Conservation (phyloP, 1,140 invertebrate species). For the Drosophila willistoni region DNA sequence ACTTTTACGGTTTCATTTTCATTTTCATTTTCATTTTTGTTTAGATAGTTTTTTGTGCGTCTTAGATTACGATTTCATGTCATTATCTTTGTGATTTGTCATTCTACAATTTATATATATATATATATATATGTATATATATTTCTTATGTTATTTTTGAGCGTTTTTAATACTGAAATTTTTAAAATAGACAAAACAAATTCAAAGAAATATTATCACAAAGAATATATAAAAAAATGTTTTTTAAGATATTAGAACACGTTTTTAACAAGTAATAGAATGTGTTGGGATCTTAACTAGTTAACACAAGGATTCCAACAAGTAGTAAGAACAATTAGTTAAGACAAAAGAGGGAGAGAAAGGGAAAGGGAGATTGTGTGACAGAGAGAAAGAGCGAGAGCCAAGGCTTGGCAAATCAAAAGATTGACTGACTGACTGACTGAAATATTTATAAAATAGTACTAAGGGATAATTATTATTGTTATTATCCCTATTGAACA, state of each 20-base stretch:
- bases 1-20: constrained; percentile 8
- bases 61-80: constrained; percentile 44
- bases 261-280: not conserved
- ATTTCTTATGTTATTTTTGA: constrained; percentile 21
- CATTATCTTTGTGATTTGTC: constrained; percentile 59
- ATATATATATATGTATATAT: not conserved
- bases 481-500: not conserved
- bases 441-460: not conserved
- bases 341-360: not conserved
- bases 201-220: not conserved
- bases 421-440: not conserved
- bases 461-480: not conserved
- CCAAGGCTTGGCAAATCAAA: not conserved
- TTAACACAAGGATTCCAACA: constrained; percentile 6
- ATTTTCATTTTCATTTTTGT: constrained; percentile 23
- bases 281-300: constrained; percentile 5
- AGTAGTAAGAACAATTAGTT: not conserved
- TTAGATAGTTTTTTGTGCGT: constrained; percentile 61
- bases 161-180: constrained; percentile 50
- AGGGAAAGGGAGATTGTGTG: not conserved
- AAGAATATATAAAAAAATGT: not conserved
- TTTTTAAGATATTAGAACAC: not conserved
- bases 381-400: too few species aligned
- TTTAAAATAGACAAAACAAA: constrained; percentile 4
- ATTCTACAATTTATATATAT: constrained; percentile 33